Evolutionary conservation across 2,113 vertebrate species (phyloP).

Genomic region (Equus quagga): DNA sequence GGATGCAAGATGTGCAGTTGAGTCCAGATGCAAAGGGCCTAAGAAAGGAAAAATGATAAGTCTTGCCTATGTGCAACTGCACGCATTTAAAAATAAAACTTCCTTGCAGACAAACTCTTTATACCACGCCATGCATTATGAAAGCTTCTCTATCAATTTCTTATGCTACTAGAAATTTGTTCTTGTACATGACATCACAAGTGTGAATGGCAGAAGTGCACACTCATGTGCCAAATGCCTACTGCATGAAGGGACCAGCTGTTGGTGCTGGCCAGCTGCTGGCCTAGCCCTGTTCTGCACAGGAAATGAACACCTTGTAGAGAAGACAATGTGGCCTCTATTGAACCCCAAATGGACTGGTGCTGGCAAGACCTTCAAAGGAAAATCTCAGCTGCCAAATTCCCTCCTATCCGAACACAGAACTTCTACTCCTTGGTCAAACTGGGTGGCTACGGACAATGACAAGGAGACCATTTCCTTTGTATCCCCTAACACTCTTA

Average conservation of each 20-base stretch:
- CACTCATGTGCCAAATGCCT: constrained; percentile 69
- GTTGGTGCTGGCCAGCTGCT: constrained; percentile 63
- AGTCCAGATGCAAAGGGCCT: neutral
- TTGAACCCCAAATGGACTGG: neutral
- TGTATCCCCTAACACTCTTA: neutral
- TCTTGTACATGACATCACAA: constrained; percentile 56
- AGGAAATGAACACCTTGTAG: constrained; percentile 73
- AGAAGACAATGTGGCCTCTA: neutral
- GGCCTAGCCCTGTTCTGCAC: constrained; percentile 61
- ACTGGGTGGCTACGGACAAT: neutral
- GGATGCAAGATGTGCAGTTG: neutral
- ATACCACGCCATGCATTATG: neutral
- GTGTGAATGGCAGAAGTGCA: constrained; percentile 56
- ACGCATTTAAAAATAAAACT: neutral
- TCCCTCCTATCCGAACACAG: neutral
- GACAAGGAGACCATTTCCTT: neutral
- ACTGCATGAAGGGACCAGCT: constrained; percentile 74
- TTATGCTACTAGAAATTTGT: constrained; percentile 24
- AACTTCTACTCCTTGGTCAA: neutral
- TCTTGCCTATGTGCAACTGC: neutral
- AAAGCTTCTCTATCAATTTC: neutral
- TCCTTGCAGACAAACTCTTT: neutral
- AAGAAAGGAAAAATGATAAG: neutral
- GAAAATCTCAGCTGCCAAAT: neutral
- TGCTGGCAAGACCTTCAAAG: neutral